Evolutionary conservation across 2,113 vertebrate species (phyloP).

Genomic region (Bombycilla garrulus): DNA sequence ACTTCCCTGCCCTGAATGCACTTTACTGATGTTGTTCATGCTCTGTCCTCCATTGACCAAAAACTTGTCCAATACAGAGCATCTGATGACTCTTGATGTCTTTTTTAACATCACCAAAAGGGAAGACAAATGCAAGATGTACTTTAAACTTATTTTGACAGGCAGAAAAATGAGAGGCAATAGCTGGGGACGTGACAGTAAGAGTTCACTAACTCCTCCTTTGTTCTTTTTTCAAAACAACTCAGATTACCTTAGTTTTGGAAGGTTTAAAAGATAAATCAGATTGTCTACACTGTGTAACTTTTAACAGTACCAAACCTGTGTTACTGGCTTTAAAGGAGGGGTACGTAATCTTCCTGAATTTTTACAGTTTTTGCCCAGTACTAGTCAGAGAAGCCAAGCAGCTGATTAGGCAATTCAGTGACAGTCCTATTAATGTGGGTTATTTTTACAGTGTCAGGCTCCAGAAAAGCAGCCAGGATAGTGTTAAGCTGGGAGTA

Average conservation of each 20-base stretch:
- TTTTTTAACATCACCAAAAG: not conserved
- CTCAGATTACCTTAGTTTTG: not conserved
- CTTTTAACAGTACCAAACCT: not conserved
- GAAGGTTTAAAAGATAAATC: not conserved
- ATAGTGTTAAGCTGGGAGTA: not conserved
- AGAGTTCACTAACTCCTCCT: not conserved
- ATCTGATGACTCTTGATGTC: not conserved
- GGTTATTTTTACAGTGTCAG: not conserved
- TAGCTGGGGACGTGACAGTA: not conserved
- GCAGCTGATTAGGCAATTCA: not conserved
- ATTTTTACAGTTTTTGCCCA: not conserved
- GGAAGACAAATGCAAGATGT: not conserved
- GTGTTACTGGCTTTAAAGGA: not conserved
- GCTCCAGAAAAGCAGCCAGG: not conserved
- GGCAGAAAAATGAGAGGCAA: not conserved
- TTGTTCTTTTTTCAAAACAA: not conserved
- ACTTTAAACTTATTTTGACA: not conserved
- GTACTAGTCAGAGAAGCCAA: not conserved
- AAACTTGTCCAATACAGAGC: not conserved
- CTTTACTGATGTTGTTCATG: not conserved
- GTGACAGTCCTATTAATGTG: not conserved
- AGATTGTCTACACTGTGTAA: not conserved
- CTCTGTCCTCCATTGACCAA: not conserved
- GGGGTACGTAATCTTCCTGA: not conserved
- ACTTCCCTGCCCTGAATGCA: not conserved